Evolutionary conservation across 2,113 vertebrate species (phyloP).

Genomic region (Corythornis cristatus): DNA sequence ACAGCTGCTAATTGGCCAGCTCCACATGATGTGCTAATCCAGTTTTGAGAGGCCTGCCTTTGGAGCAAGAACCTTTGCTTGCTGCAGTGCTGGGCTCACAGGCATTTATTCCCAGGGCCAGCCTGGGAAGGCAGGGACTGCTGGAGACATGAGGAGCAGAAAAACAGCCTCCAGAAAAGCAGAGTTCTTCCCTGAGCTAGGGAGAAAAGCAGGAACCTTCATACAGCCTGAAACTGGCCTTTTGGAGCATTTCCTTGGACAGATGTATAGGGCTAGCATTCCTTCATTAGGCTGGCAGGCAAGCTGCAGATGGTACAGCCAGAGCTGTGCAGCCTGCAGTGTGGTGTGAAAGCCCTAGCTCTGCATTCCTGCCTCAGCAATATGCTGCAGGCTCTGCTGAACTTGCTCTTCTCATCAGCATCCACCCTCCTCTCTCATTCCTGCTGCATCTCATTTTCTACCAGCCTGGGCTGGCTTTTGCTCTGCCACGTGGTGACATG

Average conservation of each 20-base stretch:
- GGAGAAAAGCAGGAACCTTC: background rate
- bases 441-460: background rate
- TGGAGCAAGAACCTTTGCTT: background rate
- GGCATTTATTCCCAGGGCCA: background rate
- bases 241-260: background rate
- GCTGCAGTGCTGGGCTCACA: background rate
- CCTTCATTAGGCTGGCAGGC: conserved; percentile 31
- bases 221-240: background rate
- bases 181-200: background rate
- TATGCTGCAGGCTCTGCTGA: conserved; percentile 7
- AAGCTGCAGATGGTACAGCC: conserved; percentile 26
- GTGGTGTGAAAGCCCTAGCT: conserved; percentile 6
- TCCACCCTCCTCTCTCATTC: background rate
- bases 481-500: background rate
- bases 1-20: background rate
- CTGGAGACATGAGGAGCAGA: background rate
- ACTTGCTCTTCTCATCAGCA: background rate
- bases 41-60: background rate
- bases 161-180: background rate
- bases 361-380: background rate
- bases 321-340: background rate
- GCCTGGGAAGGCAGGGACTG: background rate
- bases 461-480: background rate
- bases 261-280: background rate
- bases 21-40: background rate